Percentiles rank a stretch among this genome's conserved stretches.
Evolutionary conservation across 2,888 invertebrate species (phyloP).

Genomic region (Perizoma affinitatum): DNA sequence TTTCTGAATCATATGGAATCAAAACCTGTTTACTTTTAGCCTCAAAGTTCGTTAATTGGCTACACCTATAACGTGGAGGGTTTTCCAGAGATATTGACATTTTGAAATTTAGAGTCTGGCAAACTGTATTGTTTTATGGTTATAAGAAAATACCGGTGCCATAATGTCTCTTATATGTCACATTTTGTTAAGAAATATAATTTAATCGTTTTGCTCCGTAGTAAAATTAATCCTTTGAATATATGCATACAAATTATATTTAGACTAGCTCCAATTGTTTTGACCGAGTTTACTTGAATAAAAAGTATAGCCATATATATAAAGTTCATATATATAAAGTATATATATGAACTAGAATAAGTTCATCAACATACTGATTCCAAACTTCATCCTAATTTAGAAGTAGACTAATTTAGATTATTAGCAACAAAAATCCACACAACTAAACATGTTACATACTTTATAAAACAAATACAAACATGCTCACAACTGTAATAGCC

Average conservation of each 20-base stretch:
- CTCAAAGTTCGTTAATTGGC: conserved; percentile 46
- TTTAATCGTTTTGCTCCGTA: conserved; percentile 24
- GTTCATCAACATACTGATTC: no score
- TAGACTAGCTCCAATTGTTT: background rate
- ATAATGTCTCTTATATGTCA: conserved; percentile 43
- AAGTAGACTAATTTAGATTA: no score
- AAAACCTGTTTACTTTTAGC: conserved; percentile 38
- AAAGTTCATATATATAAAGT: no score
- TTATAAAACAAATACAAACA: no score
- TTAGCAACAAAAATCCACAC: no score
- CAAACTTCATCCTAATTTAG: no score
- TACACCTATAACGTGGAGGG: conserved; percentile 34
- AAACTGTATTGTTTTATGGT: conserved; percentile 55
- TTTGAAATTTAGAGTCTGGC: conserved; percentile 14
- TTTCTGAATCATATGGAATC: conserved; percentile 25
- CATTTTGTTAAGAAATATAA: conserved; percentile 27
- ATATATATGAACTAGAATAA: no score
- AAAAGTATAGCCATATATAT: no score
- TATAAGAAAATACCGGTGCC: conserved; percentile 44
- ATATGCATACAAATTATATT: conserved; percentile 11
- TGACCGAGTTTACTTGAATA: no score
- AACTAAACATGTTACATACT: no score
- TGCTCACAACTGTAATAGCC: no score
- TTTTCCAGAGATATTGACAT: conserved; percentile 36
- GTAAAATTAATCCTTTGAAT: conserved; percentile 4